Evolutionary conservation across 2,113 vertebrate genomes (phyloP), one percentile per base, ranked within the genome.

Genomic region (Scophthalmus maximus): DNA sequence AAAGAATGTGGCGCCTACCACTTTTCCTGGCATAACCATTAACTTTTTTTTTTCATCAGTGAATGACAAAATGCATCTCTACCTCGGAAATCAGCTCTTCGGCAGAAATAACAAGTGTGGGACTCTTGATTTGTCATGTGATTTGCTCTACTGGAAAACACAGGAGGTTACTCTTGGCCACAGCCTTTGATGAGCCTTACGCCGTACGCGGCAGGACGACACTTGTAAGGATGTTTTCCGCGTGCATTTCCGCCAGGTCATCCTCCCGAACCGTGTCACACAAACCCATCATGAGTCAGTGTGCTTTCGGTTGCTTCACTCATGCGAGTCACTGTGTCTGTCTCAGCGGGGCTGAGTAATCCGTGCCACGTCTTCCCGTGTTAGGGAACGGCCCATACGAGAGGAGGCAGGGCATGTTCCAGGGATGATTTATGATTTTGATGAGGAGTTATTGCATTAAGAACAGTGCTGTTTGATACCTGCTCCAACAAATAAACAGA

Each of bases 311-410:
- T 47, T 77, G 71, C 56, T 67, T 25, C 30, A 38, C 82, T 81
- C 58, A 40, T 44, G 18, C 5, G 4, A 9, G 60, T 61, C 76
- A 73, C 68, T 40, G 52, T 58, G 59, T 77, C 69, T 70, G 84
- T 84, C 82, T 89, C 78, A 44, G 18, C 23, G 38, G 49, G 66
- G 73, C 75, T 85, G 82, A 91, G 81, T 86, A 85, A 87, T 85
- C 75, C 67, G 44, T 49, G 84, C 81, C 76, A 78, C 70, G 67
- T 85, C 75, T 82, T 84, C 73, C 76, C 80, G 79, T 86, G 76
- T 87, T 86, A 82, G 79, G 68, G 84, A 85, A 87, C 51, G 70
- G 75, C 53, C 67, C n/a, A n/a, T 9, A 1, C 49, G 25, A 82
- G 59, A 59, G 51, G 55, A 68, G 58, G 81, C 38, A 57, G 79